A percentile compares a stretch with the other conserved stretches of the same genome.
Conservation (phyloP, 2,113 vertebrate genomes). For the Asarcornis scutulata region DNA sequence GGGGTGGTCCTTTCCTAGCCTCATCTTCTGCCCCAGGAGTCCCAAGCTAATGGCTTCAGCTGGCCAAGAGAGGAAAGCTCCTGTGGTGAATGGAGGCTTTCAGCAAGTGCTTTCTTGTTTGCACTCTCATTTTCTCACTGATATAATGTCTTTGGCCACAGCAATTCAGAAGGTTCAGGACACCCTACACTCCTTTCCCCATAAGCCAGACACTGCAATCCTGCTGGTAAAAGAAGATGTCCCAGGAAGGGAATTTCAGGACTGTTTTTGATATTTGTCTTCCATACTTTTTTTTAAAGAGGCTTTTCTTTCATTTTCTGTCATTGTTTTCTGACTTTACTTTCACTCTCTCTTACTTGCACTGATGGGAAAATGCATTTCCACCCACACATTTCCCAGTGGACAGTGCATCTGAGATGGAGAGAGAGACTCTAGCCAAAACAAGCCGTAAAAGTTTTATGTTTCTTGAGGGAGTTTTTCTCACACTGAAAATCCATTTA, state of each 20-base stretch:
- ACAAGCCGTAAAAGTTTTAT: background rate
- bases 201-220: rapidly evolving
- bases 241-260: background rate
- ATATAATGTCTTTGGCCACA: background rate
- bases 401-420: background rate
- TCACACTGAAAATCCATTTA: background rate
- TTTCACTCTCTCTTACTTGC: background rate
- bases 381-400: background rate
- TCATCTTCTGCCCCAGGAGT: background rate
- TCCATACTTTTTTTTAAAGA: background rate
- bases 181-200: background rate
- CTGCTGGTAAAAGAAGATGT: rapidly evolving
- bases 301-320: background rate
- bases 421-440: background rate
- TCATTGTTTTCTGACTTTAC: background rate
- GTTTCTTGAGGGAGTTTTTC: background rate
- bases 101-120: background rate
- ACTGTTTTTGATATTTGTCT: background rate
- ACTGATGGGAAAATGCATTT: background rate
- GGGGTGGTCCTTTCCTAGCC: background rate
- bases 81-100: background rate
- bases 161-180: background rate
- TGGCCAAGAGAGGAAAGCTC: background rate
- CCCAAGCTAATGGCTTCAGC: background rate
- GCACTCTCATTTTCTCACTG: background rate